These are phyloP conservation scores for Temnothorax unifasciatus DNA, from an alignment of 2,888 invertebrate genomes.

Conservation along the genomic window DNA sequence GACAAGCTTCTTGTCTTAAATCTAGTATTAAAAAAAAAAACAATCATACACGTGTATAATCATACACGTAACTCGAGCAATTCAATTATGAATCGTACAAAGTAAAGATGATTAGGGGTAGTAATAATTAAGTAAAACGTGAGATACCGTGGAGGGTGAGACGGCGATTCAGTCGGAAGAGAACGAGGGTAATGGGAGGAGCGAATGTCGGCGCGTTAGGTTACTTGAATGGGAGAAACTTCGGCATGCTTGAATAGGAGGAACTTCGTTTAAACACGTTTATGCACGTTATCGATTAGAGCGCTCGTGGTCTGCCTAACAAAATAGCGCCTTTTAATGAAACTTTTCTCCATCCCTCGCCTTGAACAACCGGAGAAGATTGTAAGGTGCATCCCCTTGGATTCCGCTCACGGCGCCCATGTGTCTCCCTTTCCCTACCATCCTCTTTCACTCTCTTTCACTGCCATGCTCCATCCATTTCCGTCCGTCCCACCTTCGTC, in stretches of 20 bases:
- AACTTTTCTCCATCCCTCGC: background rate
- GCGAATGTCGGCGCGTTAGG: background rate
- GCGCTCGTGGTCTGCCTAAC: slow-evolving; percentile 1
- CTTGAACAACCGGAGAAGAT: background rate
- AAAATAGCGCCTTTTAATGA: slow-evolving; percentile 31
- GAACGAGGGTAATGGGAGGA: background rate
- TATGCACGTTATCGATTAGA: slow-evolving; percentile 34
- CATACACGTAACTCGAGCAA: background rate
- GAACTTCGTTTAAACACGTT: slow-evolving; percentile 11
- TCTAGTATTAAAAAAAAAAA: background rate
- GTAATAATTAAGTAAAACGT: slow-evolving; percentile 22
- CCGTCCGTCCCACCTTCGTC: slow-evolving; percentile 7
- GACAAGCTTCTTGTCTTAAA: background rate
- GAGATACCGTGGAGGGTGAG: background rate
- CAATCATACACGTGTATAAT: background rate
- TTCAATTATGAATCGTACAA: background rate
- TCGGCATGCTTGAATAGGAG: background rate
- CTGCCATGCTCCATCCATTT: slow-evolving; percentile 55
- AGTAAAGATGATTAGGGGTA: background rate
- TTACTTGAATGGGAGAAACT: slow-evolving; percentile 15
- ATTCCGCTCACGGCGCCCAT: slow-evolving; percentile 20
- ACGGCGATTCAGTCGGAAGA: background rate
- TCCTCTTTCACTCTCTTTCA: slow-evolving; percentile 23
- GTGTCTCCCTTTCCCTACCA: slow-evolving; percentile 26
- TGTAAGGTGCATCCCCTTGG: slow-evolving; percentile 17